These are phyloP conservation scores for Rhagonycha lutea DNA, from an alignment of 2,888 invertebrate species.

Conservation along the genomic window DNA sequence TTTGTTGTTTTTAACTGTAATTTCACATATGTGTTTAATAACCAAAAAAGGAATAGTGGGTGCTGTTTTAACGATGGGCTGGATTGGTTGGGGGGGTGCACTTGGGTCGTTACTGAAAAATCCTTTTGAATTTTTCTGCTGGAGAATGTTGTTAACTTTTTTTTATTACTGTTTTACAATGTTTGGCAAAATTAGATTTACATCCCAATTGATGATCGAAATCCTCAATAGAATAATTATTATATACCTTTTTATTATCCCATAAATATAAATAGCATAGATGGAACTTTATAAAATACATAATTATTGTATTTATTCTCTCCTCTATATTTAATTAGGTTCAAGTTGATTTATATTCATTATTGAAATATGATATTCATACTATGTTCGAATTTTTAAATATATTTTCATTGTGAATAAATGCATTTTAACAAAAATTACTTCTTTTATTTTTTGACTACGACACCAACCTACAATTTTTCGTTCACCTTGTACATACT, in stretches of 20 bases:
- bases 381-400: constrained; percentile 33
- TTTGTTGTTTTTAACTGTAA: constrained; percentile 18
- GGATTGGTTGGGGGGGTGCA: not conserved
- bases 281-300: constrained; percentile 30
- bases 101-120: not conserved
- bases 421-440: constrained; percentile 24
- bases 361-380: constrained; percentile 32
- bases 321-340: constrained; percentile 32
- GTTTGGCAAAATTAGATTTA: constrained; percentile 12
- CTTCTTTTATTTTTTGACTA: not conserved
- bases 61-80: constrained; percentile 13
- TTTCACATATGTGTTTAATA: constrained; percentile 15
- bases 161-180: constrained; percentile 14
- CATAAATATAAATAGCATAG: constrained; percentile 27
- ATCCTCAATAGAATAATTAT: constrained; percentile 11
- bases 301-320: constrained; percentile 25
- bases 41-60: not conserved
- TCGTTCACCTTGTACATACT: not conserved
- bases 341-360: constrained; percentile 38
- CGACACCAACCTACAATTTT: not conserved
- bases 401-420: constrained; percentile 36
- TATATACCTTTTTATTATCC: constrained; percentile 35
- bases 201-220: constrained; percentile 14
- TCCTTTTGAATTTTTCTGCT: not conserved
- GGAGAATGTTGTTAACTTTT: constrained; percentile 4